These are phyloP conservation scores for Bilobella aurantiaca DNA, from an alignment of 1,140 invertebrate genomes.

Conservation along the genomic window DNA sequence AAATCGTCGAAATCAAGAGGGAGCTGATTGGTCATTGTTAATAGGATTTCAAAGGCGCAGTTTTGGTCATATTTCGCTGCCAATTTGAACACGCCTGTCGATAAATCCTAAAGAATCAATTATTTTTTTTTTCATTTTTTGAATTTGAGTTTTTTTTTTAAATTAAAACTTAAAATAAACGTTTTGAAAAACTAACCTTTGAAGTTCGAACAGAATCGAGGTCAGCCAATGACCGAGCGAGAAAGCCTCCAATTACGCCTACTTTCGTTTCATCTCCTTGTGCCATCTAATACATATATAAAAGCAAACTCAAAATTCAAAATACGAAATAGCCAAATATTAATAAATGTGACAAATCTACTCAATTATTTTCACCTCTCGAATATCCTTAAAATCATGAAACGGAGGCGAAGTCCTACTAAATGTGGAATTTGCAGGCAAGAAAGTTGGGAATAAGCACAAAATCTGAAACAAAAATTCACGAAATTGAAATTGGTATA, in stretches of 20 bases:
- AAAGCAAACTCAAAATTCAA: background rate
- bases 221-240: background rate
- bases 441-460: slow-evolving; percentile 23
- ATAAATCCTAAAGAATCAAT: slow-evolving; percentile 23
- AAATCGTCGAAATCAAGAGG: slow-evolving; percentile 24
- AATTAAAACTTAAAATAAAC: background rate
- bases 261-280: background rate
- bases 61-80: slow-evolving; percentile 15
- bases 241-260: background rate
- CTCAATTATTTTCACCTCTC: slow-evolving; percentile 18
- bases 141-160: no score
- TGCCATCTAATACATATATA: background rate
- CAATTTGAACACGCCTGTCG: slow-evolving; percentile 25
- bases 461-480: slow-evolving; percentile 20
- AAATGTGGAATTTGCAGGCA: slow-evolving; percentile 25
- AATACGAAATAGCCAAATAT: background rate
- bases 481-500: no score
- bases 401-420: slow-evolving; percentile 20
- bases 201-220: background rate
- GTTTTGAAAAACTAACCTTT: background rate
- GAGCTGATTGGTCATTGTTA: slow-evolving; percentile 11
- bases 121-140: background rate
- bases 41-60: slow-evolving; percentile 9
- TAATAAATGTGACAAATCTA: no score
- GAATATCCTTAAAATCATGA: slow-evolving; percentile 22